Evolutionary conservation across 2,888 invertebrate species (phyloP).

Genomic region (Trachelus stipa): DNA sequence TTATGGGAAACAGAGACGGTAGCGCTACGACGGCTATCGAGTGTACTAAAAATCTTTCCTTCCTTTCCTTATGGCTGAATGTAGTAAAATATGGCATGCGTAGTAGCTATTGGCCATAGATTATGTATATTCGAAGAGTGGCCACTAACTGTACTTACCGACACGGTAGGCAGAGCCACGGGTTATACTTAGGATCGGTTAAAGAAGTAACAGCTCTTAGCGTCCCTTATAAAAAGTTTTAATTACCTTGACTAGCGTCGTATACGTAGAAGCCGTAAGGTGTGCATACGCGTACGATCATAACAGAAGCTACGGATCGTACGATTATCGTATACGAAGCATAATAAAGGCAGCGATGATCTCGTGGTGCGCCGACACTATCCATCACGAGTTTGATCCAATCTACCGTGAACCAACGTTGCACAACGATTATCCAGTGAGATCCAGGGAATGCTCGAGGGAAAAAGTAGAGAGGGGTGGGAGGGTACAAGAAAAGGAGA

Average conservation of each 20-base stretch:
- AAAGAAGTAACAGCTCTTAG: neutral
- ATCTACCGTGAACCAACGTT: constrained; percentile 10
- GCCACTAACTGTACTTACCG: neutral
- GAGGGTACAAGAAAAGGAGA: neutral
- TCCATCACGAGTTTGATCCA: constrained; percentile 8
- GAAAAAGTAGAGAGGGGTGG: neutral
- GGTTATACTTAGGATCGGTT: neutral
- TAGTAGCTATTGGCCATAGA: neutral
- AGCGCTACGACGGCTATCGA: neutral
- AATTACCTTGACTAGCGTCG: neutral
- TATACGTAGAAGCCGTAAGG: neutral
- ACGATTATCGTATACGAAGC: neutral
- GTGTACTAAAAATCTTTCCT: neutral
- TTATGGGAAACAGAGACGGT: neutral
- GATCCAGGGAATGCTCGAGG: neutral
- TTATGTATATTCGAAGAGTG: neutral
- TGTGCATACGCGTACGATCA: neutral
- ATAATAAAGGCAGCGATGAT: neutral
- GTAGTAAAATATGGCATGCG: neutral
- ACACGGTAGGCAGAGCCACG: neutral
- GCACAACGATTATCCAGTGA: constrained; percentile 8
- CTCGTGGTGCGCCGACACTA: neutral
- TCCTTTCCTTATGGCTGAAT: too few relatives aligned
- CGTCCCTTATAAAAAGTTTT: neutral
- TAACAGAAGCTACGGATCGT: neutral